These are phyloP conservation scores for Cebus imitator DNA, from an alignment of 2,113 vertebrate species.

Conservation along the genomic window DNA sequence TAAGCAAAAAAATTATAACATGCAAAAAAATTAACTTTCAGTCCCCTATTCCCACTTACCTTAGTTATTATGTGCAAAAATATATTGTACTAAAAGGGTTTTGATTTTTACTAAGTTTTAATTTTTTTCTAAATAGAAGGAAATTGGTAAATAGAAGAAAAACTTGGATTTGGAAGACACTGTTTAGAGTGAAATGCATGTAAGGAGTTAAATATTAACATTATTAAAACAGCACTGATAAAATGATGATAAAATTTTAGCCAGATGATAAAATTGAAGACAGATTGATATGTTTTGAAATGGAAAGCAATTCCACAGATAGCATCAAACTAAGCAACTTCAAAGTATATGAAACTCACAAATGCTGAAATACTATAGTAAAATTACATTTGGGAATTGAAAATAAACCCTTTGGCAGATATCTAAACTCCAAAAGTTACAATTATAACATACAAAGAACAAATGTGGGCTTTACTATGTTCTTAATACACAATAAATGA, in stretches of 20 bases:
- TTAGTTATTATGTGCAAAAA: background rate
- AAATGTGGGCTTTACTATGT: constrained; percentile 60
- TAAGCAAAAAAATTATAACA: background rate
- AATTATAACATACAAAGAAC: constrained; percentile 74
- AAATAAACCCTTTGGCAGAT: constrained; percentile 76
- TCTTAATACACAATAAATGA: constrained; percentile 76
- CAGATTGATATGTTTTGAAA: constrained; percentile 51
- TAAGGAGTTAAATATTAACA: constrained; percentile 23
- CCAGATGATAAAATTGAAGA: constrained; percentile 49
- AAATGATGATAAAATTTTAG: background rate
- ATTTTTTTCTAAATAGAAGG: background rate
- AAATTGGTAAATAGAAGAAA: constrained; percentile 20
- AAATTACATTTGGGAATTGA: constrained; percentile 78
- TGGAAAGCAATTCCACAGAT: constrained; percentile 30
- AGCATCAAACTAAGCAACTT: constrained; percentile 48
- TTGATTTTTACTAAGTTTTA: background rate
- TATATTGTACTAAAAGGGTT: background rate
- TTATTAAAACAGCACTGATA: constrained; percentile 49
- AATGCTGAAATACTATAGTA: constrained; percentile 58
- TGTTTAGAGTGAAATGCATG: background rate
- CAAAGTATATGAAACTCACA: constrained; percentile 51
- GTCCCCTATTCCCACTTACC: background rate
- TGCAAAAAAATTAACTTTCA: constrained; percentile 7
- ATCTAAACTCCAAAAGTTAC: constrained; percentile 57
- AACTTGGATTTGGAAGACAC: background rate